These are phyloP conservation scores for Mirounga angustirostris DNA, from an alignment of 2,113 vertebrate species.

Conservation along the genomic window DNA sequence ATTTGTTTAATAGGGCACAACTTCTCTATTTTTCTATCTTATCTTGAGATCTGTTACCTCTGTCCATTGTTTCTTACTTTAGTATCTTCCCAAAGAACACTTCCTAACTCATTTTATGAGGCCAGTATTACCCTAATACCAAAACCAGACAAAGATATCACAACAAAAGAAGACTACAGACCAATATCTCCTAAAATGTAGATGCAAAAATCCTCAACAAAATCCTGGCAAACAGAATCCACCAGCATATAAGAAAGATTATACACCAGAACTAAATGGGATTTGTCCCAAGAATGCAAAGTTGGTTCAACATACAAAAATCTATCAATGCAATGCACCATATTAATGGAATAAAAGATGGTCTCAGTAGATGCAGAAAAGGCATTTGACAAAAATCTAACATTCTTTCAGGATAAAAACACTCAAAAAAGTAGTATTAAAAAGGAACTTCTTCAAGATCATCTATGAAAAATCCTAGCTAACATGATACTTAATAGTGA, in stretches of 20 bases:
- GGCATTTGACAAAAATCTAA: neutral
- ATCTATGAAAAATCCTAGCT: neutral
- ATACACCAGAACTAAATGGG: neutral
- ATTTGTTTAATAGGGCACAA: neutral
- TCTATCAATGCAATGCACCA: neutral
- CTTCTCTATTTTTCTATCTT: conserved; percentile 35
- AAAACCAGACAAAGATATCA: neutral
- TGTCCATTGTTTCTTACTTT: neutral
- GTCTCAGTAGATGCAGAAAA: neutral
- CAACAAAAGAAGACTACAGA: neutral
- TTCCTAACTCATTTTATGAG: neutral
- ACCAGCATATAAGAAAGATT: neutral
- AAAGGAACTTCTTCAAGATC: neutral
- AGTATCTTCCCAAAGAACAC: neutral
- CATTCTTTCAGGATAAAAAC: neutral
- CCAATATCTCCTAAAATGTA: neutral
- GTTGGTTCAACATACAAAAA: neutral
- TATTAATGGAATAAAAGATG: conserved; percentile 1
- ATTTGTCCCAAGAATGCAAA: conserved; percentile 14
- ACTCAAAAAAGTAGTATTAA: neutral
- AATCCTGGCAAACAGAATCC: neutral
- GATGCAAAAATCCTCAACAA: neutral
- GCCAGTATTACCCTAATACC: neutral
- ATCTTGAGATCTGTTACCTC: neutral
- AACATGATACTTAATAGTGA: neutral